A percentile compares a stretch with the other conserved stretches of the same genome.
phyloP scores from a whole-genome alignment of 2,797 vertebrate genomes.

The Pitangus sulphuratus region DNA sequence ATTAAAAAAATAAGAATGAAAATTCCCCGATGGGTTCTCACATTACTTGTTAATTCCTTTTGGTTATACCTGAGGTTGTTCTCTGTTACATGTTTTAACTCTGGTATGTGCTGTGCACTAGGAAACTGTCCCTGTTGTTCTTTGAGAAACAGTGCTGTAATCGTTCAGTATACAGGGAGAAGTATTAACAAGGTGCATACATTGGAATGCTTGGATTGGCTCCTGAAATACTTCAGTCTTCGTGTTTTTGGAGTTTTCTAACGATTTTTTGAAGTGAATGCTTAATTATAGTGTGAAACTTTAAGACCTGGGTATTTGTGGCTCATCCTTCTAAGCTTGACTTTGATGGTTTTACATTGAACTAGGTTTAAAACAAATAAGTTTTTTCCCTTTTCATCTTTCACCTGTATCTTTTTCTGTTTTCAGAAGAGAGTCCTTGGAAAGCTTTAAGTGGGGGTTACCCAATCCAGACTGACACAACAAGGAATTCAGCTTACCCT shows the following conservation, averaged over 20 bases:
- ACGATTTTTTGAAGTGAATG: neutral
- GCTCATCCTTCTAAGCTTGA: neutral
- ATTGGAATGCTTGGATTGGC: neutral
- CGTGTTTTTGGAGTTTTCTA: neutral
- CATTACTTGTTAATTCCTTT: neutral
- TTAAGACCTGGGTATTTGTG: neutral
- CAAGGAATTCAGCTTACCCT: slow-evolving; percentile 44
- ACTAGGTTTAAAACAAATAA: neutral
- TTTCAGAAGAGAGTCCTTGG: slow-evolving; percentile 74
- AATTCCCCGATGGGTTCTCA: neutral
- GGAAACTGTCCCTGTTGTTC: neutral
- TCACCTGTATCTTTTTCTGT: neutral
- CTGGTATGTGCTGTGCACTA: neutral
- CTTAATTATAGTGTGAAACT: neutral
- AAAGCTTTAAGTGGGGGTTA: slow-evolving; percentile 68
- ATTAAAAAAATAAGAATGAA: neutral
- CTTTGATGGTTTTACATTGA: neutral
- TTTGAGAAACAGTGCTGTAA: neutral
- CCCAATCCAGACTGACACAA: slow-evolving; percentile 48
- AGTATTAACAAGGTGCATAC: neutral
- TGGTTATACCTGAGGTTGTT: neutral
- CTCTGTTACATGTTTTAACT: neutral
- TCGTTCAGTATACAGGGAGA: neutral
- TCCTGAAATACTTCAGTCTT: neutral
- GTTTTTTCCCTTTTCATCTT: neutral